Conservation (phyloP, 2,797 vertebrate genomes). For the Halcyon leucocephala region DNA sequence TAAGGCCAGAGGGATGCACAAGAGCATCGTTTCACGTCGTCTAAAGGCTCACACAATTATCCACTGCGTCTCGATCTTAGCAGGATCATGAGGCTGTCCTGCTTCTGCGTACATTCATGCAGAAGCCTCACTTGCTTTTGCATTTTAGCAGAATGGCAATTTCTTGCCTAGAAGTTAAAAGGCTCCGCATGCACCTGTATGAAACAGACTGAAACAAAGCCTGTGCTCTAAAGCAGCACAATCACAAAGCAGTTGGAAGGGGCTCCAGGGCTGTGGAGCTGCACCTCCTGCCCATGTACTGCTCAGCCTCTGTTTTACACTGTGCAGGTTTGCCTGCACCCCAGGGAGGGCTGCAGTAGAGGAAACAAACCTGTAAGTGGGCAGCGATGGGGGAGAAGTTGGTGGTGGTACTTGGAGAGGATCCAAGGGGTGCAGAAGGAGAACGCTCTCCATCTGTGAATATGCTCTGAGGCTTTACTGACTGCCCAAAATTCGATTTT, state of each 20-base stretch:
- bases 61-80: not conserved
- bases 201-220: not conserved
- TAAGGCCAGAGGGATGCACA: slow-evolving; percentile 27
- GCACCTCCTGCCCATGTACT: not conserved
- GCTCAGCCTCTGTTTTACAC: not conserved
- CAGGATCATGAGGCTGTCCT: not conserved
- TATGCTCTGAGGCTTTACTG: not conserved
- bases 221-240: rapidly evolving
- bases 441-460: not conserved
- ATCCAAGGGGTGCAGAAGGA: not conserved
- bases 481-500: not conserved
- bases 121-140: not conserved
- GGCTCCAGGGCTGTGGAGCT: not conserved
- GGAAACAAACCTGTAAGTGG: rapidly evolving
- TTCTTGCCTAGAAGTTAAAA: not conserved
- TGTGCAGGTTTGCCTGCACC: too few species aligned
- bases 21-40: not conserved
- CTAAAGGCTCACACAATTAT: not conserved
- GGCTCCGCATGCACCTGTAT: rapidly evolving
- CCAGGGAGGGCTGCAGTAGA: rapidly evolving
- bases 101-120: not conserved
- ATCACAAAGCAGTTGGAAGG: not conserved
- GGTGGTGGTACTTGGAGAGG: not conserved
- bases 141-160: not conserved
- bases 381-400: not conserved